These are phyloP conservation scores for Psittacus erithacus DNA, from an alignment of 2,113 vertebrate genomes.

Conservation along the genomic window DNA sequence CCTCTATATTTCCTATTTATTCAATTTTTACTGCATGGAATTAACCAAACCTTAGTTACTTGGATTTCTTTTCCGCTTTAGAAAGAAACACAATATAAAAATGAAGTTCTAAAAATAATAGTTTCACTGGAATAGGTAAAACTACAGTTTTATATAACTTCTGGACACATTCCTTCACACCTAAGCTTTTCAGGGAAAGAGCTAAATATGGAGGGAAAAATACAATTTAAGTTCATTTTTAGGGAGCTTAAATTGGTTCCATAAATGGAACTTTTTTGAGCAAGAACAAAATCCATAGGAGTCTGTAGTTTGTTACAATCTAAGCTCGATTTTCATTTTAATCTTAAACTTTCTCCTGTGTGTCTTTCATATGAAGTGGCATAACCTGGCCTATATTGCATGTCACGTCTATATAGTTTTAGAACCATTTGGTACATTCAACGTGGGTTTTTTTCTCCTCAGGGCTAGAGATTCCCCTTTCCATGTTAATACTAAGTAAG, in stretches of 20 bases:
- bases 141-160: background rate
- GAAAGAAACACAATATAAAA: background rate
- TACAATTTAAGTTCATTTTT: background rate
- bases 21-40: background rate
- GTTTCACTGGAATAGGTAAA: background rate
- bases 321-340: background rate
- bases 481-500: background rate
- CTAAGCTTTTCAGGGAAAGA: background rate
- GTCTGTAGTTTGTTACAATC: background rate
- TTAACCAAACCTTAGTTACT: background rate
- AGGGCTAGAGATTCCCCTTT: background rate
- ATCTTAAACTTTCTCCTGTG: background rate
- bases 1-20: background rate
- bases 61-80: background rate
- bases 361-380: background rate
- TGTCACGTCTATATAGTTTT: fast-evolving
- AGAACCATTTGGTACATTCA: background rate
- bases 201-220: background rate
- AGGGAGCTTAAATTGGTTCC: background rate
- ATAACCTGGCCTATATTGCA: background rate
- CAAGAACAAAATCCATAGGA: background rate
- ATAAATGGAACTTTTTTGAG: background rate
- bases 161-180: background rate
- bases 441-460: background rate
- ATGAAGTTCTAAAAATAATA: background rate